Base-by-base conservation (phyloP, 2,888 invertebrate genomes). In the Dynastes tityus region DNA sequence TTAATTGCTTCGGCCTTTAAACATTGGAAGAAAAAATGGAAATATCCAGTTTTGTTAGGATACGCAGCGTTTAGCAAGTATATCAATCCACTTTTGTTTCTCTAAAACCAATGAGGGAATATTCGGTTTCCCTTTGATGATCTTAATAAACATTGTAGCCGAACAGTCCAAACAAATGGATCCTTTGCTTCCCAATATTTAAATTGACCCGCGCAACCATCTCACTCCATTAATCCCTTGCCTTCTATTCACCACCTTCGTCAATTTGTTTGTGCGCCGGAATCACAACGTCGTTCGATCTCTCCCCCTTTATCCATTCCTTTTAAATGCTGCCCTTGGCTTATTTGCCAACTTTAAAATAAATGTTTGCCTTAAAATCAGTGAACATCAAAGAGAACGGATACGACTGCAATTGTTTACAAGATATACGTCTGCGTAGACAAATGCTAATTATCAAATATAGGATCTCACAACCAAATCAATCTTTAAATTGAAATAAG, bases 321-420 rank as follows among this genome's bases (percentile, higher is more conserved):
- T 80, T 83, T 82, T 83, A 83, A 84, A 83, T 82, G 79, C 80
- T 80, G 78, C 83, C 83, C 81, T 75, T 77, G 82, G 85, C 84
- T 81, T 86, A 86, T 87, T 86, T 85, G 84, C 84, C 83, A 85
- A 85, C 84, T 87, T 86, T 85, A 84, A 84, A 86, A 87, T 84
- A 86, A 87, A 87, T 86, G 85, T 87, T 87, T 86, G 85, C 85
- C 84, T 82, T 84, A 81, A 85, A 86, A 85, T 86, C 85, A 84
- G 80, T 81, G 81, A 80, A 84, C 83, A 84, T 84, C 83, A 83
- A 83, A 84, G 83, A 78, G 79, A 45, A 11, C 13, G 45, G 49
- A 22, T 58, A 71, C 8, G 37, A 37, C 37, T 65, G n/a, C 73
- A 74, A 74, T 74, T 74, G 73, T 74, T 74, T 74, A 74, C 73